phyloP scores from a whole-genome alignment of 1,140 invertebrate genomes.

The Megalonaias nervosa region DNA sequence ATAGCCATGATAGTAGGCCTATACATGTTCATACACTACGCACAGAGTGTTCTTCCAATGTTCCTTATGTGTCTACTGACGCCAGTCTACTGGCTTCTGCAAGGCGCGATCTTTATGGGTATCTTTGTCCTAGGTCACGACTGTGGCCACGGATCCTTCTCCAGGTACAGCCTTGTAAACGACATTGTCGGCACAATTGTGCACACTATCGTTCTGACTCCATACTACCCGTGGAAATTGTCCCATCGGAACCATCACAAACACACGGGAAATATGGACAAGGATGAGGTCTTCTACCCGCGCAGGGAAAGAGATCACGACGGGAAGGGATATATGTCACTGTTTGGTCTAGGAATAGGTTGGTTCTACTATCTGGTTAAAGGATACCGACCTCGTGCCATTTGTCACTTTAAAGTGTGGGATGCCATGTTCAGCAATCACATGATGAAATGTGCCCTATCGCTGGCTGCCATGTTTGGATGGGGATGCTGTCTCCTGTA shows the following conservation, averaged over 20 bases:
- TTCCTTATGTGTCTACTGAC: conserved; percentile 23
- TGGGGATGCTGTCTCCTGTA: conserved; percentile 56
- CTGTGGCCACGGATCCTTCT: conserved; percentile 72
- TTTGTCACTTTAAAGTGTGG: conserved; percentile 56
- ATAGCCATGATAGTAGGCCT: conserved; percentile 50
- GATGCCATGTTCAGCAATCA: conserved; percentile 46
- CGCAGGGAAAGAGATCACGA: conserved; percentile 35
- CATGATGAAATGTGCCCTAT: conserved; percentile 46
- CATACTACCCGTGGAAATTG: conserved; percentile 65
- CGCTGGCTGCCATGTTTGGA: conserved; percentile 52
- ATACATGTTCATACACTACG: conserved; percentile 32
- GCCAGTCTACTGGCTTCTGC: conserved; percentile 58
- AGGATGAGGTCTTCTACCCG: conserved; percentile 66
- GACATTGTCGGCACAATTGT: conserved; percentile 54
- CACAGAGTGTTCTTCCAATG: conserved; percentile 31
- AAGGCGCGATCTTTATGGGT: conserved; percentile 69
- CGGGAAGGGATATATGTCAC: conserved; percentile 33
- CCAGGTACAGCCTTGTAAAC: conserved; percentile 61
- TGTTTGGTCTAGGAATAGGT: conserved; percentile 60
- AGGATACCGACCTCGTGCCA: conserved; percentile 57
- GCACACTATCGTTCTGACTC: conserved; percentile 57
- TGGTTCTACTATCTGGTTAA: conserved; percentile 59
- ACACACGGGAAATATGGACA: conserved; percentile 64
- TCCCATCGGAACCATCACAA: conserved; percentile 62
- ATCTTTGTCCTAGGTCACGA: conserved; percentile 72